These are phyloP conservation scores for Aptenodytes forsteri DNA, from an alignment of 2,113 vertebrate species.

Conservation along the genomic window DNA sequence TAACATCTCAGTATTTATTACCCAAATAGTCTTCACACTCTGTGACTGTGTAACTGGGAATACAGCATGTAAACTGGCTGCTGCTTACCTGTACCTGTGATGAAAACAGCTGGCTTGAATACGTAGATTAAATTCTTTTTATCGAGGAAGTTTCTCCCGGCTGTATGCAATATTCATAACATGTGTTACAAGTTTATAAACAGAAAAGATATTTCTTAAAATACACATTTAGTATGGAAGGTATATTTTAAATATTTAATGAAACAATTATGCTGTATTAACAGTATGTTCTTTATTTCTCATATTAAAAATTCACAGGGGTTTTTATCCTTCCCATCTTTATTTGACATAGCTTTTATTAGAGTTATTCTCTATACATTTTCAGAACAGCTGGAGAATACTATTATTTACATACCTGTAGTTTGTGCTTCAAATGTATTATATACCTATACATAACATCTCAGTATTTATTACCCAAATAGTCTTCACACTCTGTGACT, in stretches of 20 bases:
- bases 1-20: not conserved
- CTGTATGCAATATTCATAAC: slow-evolving; percentile 9
- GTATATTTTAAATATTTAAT: slow-evolving; percentile 58
- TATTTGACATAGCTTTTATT: not conserved
- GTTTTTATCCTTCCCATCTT: not conserved
- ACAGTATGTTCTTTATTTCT: slow-evolving; percentile 11
- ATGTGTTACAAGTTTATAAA: not conserved
- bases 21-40: not conserved
- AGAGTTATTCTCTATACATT: not conserved
- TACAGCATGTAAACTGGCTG: not conserved
- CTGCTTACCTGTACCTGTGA: not conserved
- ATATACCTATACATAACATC: not conserved
- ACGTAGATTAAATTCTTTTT: not conserved
- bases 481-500: not conserved
- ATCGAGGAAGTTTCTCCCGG: not conserved
- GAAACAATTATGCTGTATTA: slow-evolving; percentile 20
- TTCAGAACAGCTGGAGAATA: not conserved
- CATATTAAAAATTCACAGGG: slow-evolving; percentile 18
- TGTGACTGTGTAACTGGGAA: not conserved
- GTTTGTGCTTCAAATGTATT: not conserved
- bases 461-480: not conserved
- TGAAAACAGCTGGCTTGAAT: not conserved
- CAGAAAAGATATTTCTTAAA: not conserved
- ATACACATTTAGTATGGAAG: not conserved
- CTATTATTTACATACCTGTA: not conserved